Evolutionary conservation across 2,888 invertebrate species (phyloP), one percentile per base, ranked within the genome.

Genomic region (Conchocele bisecta): DNA sequence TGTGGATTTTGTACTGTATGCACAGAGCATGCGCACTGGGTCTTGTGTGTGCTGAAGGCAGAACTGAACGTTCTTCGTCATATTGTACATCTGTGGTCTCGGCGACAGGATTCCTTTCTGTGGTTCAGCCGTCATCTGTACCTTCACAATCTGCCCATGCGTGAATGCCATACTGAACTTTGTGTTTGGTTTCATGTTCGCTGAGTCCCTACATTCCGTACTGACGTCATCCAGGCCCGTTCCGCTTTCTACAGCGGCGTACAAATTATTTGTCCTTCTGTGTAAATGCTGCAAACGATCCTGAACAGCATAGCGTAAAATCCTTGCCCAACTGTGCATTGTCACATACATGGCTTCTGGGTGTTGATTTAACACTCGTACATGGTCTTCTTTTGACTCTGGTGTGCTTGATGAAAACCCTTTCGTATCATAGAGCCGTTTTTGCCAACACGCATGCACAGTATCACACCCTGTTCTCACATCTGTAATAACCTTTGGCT

Each of bases 21-120:
- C 60, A n/a, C 65, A 56, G 9, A 85, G 59, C 24, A 67, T 51
- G 42, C 60, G 60, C 0, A 82, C 75, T 29, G 83, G 83, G 48
- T 83, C 76, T n/a, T 74, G 66, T 9, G 63, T 64, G 50, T 83
- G 83, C 17, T 69, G 72, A 26, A 82, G 63, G 39, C 83, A 83
- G 22, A 75, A 60, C 39, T 75, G 79, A 2, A 79, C 54, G 33
- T 76, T 82, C 17, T 53, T 51, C 15, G 82, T 79, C 71, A 83
- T 76, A 35, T 75, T 66, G 48, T 70, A 78, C 1, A 82, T 60
- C 31, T 81, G 72, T n/a, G 72, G 67, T 22, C 67, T 57, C 7
- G 80, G 80, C 11, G 66, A 31, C 1, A 83, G 56, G 5, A 81
- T 48, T 5, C 83, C 83, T 42, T 60, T 77, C 2, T 67, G 46